These are phyloP conservation scores for Formica aserva DNA, from an alignment of 2,888 invertebrate species.

Conservation along the genomic window DNA sequence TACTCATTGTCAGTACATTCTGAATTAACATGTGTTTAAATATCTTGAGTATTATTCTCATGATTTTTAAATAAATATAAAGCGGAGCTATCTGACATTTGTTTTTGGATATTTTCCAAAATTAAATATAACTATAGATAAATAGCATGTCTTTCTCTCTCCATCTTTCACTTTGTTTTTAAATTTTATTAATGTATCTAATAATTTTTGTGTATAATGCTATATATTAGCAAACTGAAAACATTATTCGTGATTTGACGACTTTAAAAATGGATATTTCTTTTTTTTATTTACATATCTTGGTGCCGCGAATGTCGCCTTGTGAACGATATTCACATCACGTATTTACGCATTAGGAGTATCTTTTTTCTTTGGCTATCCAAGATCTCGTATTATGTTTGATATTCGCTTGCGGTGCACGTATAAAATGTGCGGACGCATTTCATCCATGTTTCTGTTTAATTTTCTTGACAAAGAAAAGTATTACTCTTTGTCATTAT, in stretches of 20 bases:
- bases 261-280: not conserved
- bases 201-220: not conserved
- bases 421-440: constrained; percentile 7
- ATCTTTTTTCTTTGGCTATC: constrained; percentile 57
- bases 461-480: constrained; percentile 10
- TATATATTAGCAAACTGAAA: not conserved
- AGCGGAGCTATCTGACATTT: not conserved
- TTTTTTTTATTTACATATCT: not conserved
- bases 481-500: not conserved
- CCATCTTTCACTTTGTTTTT: not conserved
- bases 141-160: not conserved
- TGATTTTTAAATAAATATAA: not conserved
- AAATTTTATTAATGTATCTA: not conserved
- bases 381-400: constrained; percentile 53
- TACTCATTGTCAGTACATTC: not conserved
- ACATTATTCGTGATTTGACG: not conserved
- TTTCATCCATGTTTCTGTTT: constrained; percentile 18
- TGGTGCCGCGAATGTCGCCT: constrained; percentile 51
- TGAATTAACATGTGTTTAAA: not conserved
- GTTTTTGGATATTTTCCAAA: not conserved
- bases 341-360: constrained; percentile 33
- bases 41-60: not conserved
- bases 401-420: constrained; percentile 33
- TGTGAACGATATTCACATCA: constrained; percentile 61
- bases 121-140: not conserved